These are phyloP conservation scores for Variabilichromis moorii DNA, from an alignment of 2,113 vertebrate genomes.

Conservation along the genomic window DNA sequence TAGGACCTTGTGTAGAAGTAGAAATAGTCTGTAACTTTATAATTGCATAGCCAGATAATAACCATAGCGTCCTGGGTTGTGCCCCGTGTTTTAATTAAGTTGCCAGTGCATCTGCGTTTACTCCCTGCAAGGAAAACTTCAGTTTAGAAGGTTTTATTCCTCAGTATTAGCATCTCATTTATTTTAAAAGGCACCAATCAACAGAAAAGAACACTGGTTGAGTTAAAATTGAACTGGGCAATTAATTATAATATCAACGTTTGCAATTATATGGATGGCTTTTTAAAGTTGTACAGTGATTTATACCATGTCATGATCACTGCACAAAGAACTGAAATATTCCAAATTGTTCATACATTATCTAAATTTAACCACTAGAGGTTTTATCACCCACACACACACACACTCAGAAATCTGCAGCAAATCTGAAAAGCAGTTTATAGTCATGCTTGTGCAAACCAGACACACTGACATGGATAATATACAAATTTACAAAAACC, in stretches of 20 bases:
- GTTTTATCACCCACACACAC: not conserved
- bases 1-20: not conserved
- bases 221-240: not conserved
- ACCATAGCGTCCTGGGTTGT: not conserved
- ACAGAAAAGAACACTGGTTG: not conserved
- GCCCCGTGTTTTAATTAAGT: conserved; percentile 1
- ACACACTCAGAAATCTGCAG: not conserved
- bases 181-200: not conserved
- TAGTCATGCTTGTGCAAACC: not conserved
- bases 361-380: not conserved
- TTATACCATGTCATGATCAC: not conserved
- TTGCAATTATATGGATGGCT: not conserved
- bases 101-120: not conserved
- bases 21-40: not conserved
- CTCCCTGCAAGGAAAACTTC: not conserved
- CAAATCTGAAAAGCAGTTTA: not conserved
- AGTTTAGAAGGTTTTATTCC: not conserved
- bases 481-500: not conserved
- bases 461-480: not conserved
- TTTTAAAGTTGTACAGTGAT: not conserved
- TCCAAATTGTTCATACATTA: not conserved
- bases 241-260: not conserved
- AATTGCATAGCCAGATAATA: not conserved
- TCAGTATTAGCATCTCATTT: not conserved
- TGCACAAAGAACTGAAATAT: not conserved